These are phyloP conservation scores for Plusia festucae DNA, from an alignment of 2,888 invertebrate genomes.

Conservation along the genomic window DNA sequence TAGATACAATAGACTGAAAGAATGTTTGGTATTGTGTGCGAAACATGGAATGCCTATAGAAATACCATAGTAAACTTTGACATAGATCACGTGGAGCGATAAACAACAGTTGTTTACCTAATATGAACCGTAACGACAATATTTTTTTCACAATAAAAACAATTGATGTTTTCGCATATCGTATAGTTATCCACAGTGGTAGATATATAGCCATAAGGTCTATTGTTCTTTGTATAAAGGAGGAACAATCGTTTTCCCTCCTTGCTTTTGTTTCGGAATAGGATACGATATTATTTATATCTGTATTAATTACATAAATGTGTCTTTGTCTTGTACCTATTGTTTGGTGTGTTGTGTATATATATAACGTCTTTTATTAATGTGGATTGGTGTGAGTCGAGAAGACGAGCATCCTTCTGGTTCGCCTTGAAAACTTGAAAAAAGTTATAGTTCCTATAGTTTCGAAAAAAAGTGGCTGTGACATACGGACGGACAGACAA, in stretches of 20 bases:
- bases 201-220: constrained; percentile 30
- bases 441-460: too few species aligned
- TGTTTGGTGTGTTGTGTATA: constrained; percentile 24
- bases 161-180: constrained; percentile 39
- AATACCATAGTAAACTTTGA: background rate
- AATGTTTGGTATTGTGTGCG: too few species aligned
- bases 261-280: constrained; percentile 38
- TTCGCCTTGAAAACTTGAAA: too few species aligned
- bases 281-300: constrained; percentile 34
- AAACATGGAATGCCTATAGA: background rate
- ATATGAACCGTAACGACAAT: constrained; percentile 15
- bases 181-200: constrained; percentile 10
- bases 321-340: constrained; percentile 34
- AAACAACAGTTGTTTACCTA: background rate
- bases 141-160: constrained; percentile 28
- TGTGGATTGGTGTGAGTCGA: constrained; percentile 7
- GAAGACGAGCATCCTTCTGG: background rate
- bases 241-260: constrained; percentile 40
- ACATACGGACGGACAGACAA: too few species aligned
- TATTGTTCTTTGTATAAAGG: constrained; percentile 47
- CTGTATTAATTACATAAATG: constrained; percentile 51
- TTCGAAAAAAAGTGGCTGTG: too few species aligned
- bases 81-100: background rate
- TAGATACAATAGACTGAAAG: too few species aligned
- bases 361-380: constrained; percentile 22